phyloP scores from a whole-genome alignment of 2,113 vertebrate species.

The Regulus satrapa region DNA sequence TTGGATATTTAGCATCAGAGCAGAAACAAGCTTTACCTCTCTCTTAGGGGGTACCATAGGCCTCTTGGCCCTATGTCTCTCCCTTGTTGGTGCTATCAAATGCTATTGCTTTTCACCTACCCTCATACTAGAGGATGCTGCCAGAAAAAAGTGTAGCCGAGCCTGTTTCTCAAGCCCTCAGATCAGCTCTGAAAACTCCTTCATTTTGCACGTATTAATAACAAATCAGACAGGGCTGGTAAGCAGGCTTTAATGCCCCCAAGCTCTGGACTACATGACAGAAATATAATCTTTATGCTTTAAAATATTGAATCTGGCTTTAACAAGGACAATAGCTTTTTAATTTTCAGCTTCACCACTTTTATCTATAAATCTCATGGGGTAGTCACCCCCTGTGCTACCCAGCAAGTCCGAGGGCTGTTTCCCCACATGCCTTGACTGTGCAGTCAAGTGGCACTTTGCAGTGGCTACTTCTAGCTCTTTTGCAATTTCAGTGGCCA shows the following conservation, averaged over 20 bases:
- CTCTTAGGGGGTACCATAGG: background rate
- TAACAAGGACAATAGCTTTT: background rate
- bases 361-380: background rate
- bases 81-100: background rate
- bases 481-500: background rate
- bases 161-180: constrained; percentile 24
- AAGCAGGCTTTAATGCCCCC: background rate
- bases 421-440: background rate
- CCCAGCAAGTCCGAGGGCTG: background rate
- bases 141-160: background rate
- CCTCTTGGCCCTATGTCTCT: background rate
- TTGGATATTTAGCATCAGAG: background rate
- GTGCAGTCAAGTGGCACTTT: background rate
- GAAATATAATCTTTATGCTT: background rate
- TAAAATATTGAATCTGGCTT: background rate
- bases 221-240: constrained; percentile 7
- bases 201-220: constrained; percentile 17
- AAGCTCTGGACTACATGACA: background rate
- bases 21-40: background rate
- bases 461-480: background rate
- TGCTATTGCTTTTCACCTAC: background rate
- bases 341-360: background rate
- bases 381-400: background rate
- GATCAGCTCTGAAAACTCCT: constrained; percentile 14
- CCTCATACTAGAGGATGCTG: background rate